Conservation (phyloP, 1,140 invertebrate species). For the Ooceraea biroi region DNA sequence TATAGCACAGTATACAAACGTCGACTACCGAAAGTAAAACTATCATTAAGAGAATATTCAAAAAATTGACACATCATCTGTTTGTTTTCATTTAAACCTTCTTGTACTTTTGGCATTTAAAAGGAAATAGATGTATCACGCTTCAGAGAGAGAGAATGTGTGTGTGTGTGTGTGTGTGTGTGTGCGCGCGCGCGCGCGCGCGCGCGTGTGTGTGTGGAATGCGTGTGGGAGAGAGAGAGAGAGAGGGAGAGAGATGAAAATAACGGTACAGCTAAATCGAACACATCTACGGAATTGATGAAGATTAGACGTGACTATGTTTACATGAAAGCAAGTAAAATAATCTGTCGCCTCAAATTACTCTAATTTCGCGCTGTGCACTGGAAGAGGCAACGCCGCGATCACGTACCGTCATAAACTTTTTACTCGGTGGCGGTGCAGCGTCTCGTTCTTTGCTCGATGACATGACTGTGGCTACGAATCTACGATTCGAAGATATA, state of each 20-base stretch:
- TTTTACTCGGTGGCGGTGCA: conserved; percentile 73
- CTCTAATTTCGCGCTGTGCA: background rate
- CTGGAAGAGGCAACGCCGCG: background rate
- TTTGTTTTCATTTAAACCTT: background rate
- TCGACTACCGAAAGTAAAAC: no score
- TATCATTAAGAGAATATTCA: no score
- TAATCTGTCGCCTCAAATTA: background rate
- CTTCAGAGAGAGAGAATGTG: no score
- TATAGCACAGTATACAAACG: no score
- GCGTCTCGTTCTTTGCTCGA: conserved; percentile 55
- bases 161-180: no score
- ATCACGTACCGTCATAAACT: conserved; percentile 78
- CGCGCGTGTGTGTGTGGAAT: no score
- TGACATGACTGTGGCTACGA: conserved; percentile 70
- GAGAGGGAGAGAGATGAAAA: background rate
- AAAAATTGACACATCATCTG: no score
- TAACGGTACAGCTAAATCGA: background rate
- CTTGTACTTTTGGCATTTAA: conserved; percentile 2
- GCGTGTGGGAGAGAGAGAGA: background rate
- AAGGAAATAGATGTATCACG: background rate
- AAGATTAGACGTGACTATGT: background rate
- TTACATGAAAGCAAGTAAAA: background rate
- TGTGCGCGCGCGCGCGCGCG: no score
- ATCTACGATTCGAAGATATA: conserved; percentile 50
- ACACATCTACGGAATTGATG: no score